These are phyloP conservation scores for Orycteropus afer DNA, from an alignment of 2,113 vertebrate species.

Conservation along the genomic window DNA sequence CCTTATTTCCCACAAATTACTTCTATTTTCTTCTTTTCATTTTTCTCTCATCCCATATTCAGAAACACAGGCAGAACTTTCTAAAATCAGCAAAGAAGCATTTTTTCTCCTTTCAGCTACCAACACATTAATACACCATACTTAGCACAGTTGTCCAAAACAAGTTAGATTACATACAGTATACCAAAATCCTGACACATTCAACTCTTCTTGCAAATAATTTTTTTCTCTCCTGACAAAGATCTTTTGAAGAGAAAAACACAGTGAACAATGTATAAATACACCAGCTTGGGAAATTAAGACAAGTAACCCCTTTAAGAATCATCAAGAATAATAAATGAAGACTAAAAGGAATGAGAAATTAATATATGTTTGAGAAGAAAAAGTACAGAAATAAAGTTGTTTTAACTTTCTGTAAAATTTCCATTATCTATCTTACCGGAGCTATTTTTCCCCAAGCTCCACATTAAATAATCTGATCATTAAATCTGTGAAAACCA, in stretches of 20 bases:
- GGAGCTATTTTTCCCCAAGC: conserved; percentile 10
- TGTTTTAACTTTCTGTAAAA: conserved; percentile 17
- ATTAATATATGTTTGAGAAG: not conserved
- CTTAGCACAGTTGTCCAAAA: not conserved
- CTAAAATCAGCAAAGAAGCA: conserved; percentile 35
- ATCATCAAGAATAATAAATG: conserved; percentile 22
- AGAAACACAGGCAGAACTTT: conserved; percentile 31
- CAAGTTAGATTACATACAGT: not conserved
- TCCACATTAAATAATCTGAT: conserved; percentile 62
- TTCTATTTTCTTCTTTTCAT: not conserved
- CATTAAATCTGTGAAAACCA: conserved; percentile 58
- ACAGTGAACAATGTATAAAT: conserved; percentile 1
- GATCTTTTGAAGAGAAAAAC: not conserved
- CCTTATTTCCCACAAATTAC: not conserved
- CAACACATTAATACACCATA: not conserved
- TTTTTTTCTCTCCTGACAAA: not conserved
- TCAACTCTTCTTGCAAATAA: not conserved
- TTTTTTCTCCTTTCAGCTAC: not conserved
- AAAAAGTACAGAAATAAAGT: conserved; percentile 9
- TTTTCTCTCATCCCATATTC: not conserved
- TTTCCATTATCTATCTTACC: not conserved
- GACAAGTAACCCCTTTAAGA: not conserved
- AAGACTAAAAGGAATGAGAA: not conserved
- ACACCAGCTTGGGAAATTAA: conserved; percentile 16
- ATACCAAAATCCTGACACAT: not conserved